Evolutionary conservation across 2,113 vertebrate genomes (phyloP).

Genomic region (Eupsittula cactorum): DNA sequence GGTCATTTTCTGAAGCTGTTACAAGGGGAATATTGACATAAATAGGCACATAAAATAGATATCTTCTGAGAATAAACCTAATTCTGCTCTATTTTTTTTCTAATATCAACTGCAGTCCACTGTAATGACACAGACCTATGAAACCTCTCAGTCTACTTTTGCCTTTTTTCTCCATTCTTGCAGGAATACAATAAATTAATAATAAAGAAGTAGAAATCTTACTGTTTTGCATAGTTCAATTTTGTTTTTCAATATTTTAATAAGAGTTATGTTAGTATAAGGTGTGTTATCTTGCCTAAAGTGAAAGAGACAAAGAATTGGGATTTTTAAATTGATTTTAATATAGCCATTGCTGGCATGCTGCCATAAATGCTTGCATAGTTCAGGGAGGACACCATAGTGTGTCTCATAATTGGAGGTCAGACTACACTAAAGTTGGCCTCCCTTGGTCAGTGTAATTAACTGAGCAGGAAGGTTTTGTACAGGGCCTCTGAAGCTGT

Average conservation of each 20-base stretch:
- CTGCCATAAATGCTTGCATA: conserved; percentile 37
- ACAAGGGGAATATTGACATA: not conserved
- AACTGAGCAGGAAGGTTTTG: conserved; percentile 21
- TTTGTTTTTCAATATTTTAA: conserved; percentile 28
- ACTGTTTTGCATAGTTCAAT: not conserved
- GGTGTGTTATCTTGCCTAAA: conserved; percentile 28
- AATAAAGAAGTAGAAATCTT: not conserved
- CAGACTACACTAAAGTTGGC: not conserved
- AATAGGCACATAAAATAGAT: not conserved
- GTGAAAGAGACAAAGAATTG: conserved; percentile 29
- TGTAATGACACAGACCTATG: not conserved
- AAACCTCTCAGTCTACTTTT: not conserved
- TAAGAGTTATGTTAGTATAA: conserved; percentile 15
- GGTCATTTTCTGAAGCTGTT: not conserved
- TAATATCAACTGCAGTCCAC: not conserved
- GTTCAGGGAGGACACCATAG: conserved; percentile 19
- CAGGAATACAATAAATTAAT: not conserved
- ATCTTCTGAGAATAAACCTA: not conserved
- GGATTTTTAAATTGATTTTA: conserved; percentile 61
- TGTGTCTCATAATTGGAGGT: conserved; percentile 26
- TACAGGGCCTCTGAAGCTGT: not conserved
- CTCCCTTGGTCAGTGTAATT: conserved; percentile 40
- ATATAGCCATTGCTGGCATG: conserved; percentile 56
- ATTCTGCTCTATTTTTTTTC: not conserved
- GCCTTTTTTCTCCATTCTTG: not conserved